A percentile compares a stretch with the other conserved stretches of the same genome.
Evolutionary conservation across 2,888 invertebrate genomes (phyloP).

Genomic region (Drosophila suboccidentalis): DNA sequence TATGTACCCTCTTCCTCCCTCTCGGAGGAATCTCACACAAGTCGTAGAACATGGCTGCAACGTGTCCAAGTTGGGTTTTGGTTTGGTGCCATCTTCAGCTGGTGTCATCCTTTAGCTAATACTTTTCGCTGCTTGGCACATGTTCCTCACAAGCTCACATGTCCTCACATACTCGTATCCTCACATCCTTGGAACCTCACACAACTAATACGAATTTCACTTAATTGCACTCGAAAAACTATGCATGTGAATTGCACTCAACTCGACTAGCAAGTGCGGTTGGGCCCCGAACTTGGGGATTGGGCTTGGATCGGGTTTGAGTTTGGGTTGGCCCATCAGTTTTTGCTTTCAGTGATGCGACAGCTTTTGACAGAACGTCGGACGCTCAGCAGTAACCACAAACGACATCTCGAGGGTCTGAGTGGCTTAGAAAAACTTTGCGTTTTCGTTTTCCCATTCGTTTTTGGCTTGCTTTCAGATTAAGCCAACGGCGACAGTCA

Average conservation of each 20-base stretch:
- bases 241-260: constrained; percentile 75
- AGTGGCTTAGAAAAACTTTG: constrained; percentile 62
- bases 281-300: constrained; percentile 4
- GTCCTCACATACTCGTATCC: constrained; percentile 6
- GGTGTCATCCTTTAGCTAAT: constrained; percentile 62
- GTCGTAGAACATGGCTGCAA: constrained; percentile 32
- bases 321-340: constrained; percentile 35
- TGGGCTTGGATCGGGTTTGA: not conserved
- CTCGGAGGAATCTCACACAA: constrained; percentile 5
- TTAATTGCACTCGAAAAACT: constrained; percentile 77
- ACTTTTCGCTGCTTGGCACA: constrained; percentile 56
- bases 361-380: constrained; percentile 64
- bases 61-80: constrained; percentile 63
- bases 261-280: constrained; percentile 61
- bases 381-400: constrained; percentile 55
- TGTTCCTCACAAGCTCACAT: constrained; percentile 32
- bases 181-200: not conserved
- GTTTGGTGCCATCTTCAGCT: constrained; percentile 51
- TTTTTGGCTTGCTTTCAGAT: constrained; percentile 35
- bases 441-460: constrained; percentile 7
- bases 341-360: constrained; percentile 59
- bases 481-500: constrained; percentile 31
- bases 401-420: constrained; percentile 47
- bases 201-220: constrained; percentile 75
- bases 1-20: not conserved